Evolutionary conservation across 2,888 invertebrate genomes (phyloP), one percentile per base, ranked within the genome.

Genomic region (Cryptocheilus praepositus): DNA sequence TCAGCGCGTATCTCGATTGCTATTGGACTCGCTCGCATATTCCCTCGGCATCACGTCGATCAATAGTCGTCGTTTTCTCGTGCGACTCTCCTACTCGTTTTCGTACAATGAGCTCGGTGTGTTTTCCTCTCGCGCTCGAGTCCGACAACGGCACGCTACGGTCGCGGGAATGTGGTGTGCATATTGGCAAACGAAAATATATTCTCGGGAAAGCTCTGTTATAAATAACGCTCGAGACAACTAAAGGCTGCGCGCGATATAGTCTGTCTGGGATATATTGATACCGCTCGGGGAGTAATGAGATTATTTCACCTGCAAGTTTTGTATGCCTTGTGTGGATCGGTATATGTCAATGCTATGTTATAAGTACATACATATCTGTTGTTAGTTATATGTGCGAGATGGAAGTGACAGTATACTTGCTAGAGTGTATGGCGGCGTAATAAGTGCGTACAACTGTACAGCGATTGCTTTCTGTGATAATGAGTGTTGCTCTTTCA

Each of bases 61-160:
- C 78, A 78, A 78, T 78, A 78, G 36, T 36, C 80, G 65, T 72
- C 64, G 66, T 66, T 75, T 69, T 75, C 64, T 60, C 58, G 68
- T 61, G 66, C 77, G 77, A 65, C 60, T 69, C 70, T 28, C 59
- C 36, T 36, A 11, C 36, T 11, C 74, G 67, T 63, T 61, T 49
- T 61, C 76, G 67, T 72, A 63, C 72, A 72, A 75, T 72, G 76
- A 75, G 69, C 69, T 68, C 72, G 64, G 61, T 71, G 72, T 74
- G 61, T 58, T 77, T 77, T 60, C 25, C 67, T 62, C 70, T 74
- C 67, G 69, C 69, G 67, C 72, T 72, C 74, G 77, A 78, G 77
- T 49, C 49, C 18, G 13, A 36, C 11, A 36, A 7, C 13, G 21
- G 21, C 21, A 25, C 52, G n/a, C 13, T 0, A 36, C 36, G 3